Percentiles rank a stretch among this genome's conserved stretches.
These are phyloP conservation scores for Drosophila birchii DNA, from an alignment of 2,888 invertebrate genomes.

Conservation along the genomic window DNA sequence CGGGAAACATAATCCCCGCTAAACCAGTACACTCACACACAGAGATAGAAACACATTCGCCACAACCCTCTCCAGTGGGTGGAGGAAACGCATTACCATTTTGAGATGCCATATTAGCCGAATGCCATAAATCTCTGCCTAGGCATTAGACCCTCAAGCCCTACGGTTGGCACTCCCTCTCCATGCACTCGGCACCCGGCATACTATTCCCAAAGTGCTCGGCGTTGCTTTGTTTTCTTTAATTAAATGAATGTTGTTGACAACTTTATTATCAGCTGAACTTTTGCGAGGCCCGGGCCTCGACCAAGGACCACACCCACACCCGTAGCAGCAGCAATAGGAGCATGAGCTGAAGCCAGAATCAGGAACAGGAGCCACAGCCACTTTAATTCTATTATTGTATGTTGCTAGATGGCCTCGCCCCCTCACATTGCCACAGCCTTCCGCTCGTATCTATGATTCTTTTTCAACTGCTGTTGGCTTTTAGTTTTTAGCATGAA, in stretches of 20 bases:
- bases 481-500: slow-evolving; percentile 68
- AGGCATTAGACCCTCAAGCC: slow-evolving; percentile 47
- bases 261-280: slow-evolving; percentile 81
- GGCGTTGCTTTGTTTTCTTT: slow-evolving; percentile 78
- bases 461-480: slow-evolving; percentile 66
- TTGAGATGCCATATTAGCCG: slow-evolving; percentile 71
- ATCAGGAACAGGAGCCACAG: slow-evolving; percentile 39
- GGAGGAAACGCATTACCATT: slow-evolving; percentile 64
- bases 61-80: background rate
- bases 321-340: background rate
- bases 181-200: slow-evolving; percentile 24
- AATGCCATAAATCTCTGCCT: slow-evolving; percentile 71
- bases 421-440: background rate
- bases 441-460: slow-evolving; percentile 44
- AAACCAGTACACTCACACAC: slow-evolving; percentile 15
- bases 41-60: background rate
- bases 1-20: slow-evolving; percentile 17
- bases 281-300: slow-evolving; percentile 60
- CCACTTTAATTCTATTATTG: slow-evolving; percentile 80
- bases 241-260: slow-evolving; percentile 83
- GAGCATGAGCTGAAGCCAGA: background rate
- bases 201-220: slow-evolving; percentile 70
- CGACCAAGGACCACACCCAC: slow-evolving; percentile 30
- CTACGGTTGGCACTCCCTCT: background rate
- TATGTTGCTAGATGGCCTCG: slow-evolving; percentile 53